These are phyloP conservation scores for Lasioglossum albipes DNA, from an alignment of 1,140 invertebrate genomes.

Conservation along the genomic window DNA sequence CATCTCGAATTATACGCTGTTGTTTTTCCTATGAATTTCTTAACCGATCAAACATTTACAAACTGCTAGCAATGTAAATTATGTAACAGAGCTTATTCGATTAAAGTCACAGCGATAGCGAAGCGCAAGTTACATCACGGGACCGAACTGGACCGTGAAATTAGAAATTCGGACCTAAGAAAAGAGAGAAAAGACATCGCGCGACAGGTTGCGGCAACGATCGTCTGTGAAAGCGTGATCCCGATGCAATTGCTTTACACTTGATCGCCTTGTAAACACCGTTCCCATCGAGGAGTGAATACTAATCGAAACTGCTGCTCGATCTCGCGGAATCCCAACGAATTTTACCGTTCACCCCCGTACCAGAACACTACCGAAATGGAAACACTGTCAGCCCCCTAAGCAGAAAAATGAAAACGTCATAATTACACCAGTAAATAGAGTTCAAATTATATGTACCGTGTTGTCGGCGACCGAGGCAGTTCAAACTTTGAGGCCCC, in stretches of 20 bases:
- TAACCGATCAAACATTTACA: too few relatives aligned
- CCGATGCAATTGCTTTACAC: slow-evolving; percentile 26
- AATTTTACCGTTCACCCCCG: not conserved
- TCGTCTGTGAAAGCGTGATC: slow-evolving; percentile 31
- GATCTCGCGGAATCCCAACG: not conserved
- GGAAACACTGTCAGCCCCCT: too few relatives aligned
- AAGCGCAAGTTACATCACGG: not conserved
- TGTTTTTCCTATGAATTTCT: not conserved
- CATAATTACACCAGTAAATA: too few relatives aligned
- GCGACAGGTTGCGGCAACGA: not conserved
- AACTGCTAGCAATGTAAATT: not conserved
- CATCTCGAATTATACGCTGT: too few relatives aligned
- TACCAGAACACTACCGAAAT: too few relatives aligned
- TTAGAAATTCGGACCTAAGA: slow-evolving; percentile 25
- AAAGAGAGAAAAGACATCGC: not conserved
- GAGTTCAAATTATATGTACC: too few relatives aligned
- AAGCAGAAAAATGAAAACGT: too few relatives aligned
- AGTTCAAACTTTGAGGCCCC: too few relatives aligned
- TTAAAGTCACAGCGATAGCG: not conserved
- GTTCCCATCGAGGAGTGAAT: not conserved
- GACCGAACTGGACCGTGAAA: slow-evolving; percentile 6
- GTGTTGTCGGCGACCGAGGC: too few relatives aligned
- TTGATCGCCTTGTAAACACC: slow-evolving; percentile 16
- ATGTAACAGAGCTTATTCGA: not conserved
- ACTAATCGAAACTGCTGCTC: not conserved